Conservation (phyloP, 2,888 invertebrate genomes). For the Synergus japonicus region DNA sequence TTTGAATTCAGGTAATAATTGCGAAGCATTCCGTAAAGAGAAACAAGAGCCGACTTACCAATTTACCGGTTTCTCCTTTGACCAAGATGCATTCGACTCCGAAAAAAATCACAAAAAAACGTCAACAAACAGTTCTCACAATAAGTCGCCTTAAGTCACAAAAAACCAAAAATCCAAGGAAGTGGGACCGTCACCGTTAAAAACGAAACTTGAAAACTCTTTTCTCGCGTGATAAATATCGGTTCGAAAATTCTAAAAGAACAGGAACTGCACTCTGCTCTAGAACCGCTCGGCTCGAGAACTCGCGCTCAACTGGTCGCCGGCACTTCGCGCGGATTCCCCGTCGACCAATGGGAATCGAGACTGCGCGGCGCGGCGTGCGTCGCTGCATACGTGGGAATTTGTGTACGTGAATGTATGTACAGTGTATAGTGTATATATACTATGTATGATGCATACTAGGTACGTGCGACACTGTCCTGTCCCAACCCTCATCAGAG, state of each 20-base stretch:
- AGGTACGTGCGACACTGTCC: constrained; percentile 22
- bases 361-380: constrained; percentile 72
- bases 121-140: constrained; percentile 22
- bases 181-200: background rate
- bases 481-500: constrained; percentile 21
- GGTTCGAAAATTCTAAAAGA: constrained; percentile 34
- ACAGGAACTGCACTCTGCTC: constrained; percentile 44
- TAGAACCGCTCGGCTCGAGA: constrained; percentile 71
- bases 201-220: background rate
- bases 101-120: constrained; percentile 4
- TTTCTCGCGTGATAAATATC: constrained; percentile 27
- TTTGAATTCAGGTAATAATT: background rate
- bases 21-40: background rate
- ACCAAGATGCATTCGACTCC: background rate
- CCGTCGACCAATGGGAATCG: constrained; percentile 67
- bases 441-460: constrained; percentile 26
- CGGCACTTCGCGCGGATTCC: constrained; percentile 70
- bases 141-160: constrained; percentile 14
- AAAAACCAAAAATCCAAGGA: background rate
- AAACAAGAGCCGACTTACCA: constrained; percentile 12
- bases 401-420: background rate
- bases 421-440: background rate
- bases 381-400: constrained; percentile 21
- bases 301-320: constrained; percentile 76
- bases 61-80: constrained; percentile 2